Evolutionary conservation across 2,113 vertebrate genomes (phyloP), one percentile per base, ranked within the genome.

Genomic region (Philantomba maxwellii): DNA sequence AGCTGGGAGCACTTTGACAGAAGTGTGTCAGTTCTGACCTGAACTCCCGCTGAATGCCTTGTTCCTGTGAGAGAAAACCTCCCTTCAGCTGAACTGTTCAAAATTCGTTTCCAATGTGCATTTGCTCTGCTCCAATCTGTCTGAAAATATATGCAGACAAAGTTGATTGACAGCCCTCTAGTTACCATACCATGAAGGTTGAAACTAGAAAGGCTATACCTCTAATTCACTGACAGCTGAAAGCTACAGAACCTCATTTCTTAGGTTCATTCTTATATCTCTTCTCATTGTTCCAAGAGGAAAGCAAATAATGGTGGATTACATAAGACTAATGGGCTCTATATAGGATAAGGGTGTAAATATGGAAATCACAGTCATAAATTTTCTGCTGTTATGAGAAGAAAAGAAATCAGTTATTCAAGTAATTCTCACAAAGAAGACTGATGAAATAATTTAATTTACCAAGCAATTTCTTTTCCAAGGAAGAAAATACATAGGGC

Each of bases 161-260:
- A 87, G 47, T 51, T 98, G 98, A 98, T 97, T 98, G 97, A 96
- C 97, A 98, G 81, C 83, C 43, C 91, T 95, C 82, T 93, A 47
- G 95, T 93, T 96, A 95, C 78, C 73, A 62, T 43, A 91, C 77
- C 94, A 81, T 87, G 94, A 96, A 97, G 87, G 87, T 1, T 62
- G 82, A 94, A 96, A 84, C 60, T 85, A 87, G 77, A 95, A 95
- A 90, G 77, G 16, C 85, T 88, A 86, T 53, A 87, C 36, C 70
- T 95, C 82, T 94, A 92, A 93, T 96, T 96, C 95, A 84, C 62
- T 89, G 88, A 93, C 78, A 97, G 43, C 88, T 93, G 91, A 96
- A 94, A 94, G 96, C 92, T 96, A 91, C 77, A 70, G 82, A 96
- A 95, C 92, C 53, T 97, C 91, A 89, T 97, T 97, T 96, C 55